These are phyloP conservation scores for Semnornis frantzii DNA, from an alignment of 2,113 vertebrate species.

Conservation along the genomic window DNA sequence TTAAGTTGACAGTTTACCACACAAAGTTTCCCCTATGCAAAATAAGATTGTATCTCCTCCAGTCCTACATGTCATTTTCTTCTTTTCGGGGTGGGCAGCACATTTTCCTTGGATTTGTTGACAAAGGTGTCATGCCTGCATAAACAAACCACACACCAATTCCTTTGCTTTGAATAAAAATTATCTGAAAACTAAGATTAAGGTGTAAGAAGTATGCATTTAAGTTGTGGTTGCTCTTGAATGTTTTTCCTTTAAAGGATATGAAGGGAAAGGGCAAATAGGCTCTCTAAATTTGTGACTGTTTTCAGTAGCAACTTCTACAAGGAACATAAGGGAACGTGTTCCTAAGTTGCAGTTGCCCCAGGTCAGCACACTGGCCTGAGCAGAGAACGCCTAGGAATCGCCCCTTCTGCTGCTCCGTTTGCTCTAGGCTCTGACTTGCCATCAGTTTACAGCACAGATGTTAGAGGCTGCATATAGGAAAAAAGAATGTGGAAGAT, in stretches of 20 bases:
- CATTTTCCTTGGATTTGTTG: background rate
- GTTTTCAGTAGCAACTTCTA: background rate
- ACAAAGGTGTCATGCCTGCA: background rate
- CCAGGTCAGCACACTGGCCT: background rate
- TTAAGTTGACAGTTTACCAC: background rate
- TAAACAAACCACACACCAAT: background rate
- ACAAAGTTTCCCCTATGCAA: background rate
- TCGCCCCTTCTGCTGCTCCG: background rate
- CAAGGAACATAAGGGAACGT: fast-evolving
- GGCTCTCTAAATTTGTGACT: background rate
- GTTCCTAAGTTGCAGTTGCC: background rate
- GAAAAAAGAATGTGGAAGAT: background rate
- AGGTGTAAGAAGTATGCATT: background rate
- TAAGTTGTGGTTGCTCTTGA: background rate
- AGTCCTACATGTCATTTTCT: background rate
- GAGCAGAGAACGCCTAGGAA: background rate
- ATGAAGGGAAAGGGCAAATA: background rate
- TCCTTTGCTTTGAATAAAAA: background rate
- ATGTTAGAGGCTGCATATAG: background rate
- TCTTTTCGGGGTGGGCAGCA: background rate
- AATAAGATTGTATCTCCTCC: background rate
- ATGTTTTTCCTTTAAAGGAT: background rate
- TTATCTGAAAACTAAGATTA: background rate
- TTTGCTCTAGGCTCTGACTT: background rate
- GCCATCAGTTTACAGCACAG: background rate